A percentile compares a stretch with the other conserved stretches of the same genome.
Conservation (phyloP, 2,888 invertebrate genomes). For the Agriopis leucophaearia region DNA sequence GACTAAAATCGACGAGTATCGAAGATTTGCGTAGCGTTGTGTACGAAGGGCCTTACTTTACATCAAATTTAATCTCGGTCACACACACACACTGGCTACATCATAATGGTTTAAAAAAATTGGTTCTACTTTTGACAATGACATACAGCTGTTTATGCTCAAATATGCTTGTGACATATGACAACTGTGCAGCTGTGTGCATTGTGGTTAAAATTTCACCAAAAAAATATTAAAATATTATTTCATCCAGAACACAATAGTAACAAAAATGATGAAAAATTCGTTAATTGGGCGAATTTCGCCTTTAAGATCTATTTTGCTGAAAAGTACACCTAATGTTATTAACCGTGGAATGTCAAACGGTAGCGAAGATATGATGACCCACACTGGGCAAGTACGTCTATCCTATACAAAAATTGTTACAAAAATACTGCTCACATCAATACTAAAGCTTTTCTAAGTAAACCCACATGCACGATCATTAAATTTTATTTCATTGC, state of each 20-base stretch:
- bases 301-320: constrained; percentile 43
- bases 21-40: no score
- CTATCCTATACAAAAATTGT: neutral
- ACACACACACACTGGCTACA: no score
- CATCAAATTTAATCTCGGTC: no score
- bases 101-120: no score
- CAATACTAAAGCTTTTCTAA: neutral
- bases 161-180: no score
- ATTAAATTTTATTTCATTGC: neutral
- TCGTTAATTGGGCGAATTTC: constrained; percentile 41
- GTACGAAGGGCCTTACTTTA: no score
- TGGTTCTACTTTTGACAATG: no score
- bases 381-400: constrained; percentile 77
- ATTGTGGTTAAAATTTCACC: neutral
- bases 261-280: constrained; percentile 52
- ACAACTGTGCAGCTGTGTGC: no score
- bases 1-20: no score
- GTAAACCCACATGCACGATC: neutral
- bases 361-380: constrained; percentile 66
- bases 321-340: constrained; percentile 44
- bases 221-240: no score
- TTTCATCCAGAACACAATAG: neutral
- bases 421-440: neutral
- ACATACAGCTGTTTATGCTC: no score
- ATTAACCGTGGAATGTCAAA: constrained; percentile 60